Percentiles rank a stretch among this genome's conserved stretches.
These are phyloP conservation scores for Drosophila leontia DNA, from an alignment of 1,140 invertebrate genomes.

Conservation along the genomic window DNA sequence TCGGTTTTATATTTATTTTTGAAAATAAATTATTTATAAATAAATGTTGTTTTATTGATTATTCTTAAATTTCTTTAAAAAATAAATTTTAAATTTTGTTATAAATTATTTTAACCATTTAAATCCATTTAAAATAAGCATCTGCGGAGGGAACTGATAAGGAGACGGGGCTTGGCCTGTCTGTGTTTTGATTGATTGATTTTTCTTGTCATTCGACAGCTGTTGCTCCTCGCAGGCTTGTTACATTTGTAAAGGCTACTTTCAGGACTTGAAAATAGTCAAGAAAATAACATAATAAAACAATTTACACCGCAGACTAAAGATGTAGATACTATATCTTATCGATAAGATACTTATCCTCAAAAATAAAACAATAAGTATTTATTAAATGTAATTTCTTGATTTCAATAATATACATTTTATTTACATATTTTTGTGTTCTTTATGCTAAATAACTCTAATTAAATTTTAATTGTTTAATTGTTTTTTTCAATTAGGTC, in stretches of 20 bases:
- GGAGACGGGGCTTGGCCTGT: background rate
- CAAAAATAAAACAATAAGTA: background rate
- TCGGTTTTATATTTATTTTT: too few relatives aligned
- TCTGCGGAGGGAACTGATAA: background rate
- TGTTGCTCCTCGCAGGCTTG: conserved; percentile 4
- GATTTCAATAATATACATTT: background rate
- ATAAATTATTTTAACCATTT: background rate
- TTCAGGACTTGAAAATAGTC: background rate
- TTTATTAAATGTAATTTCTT: background rate
- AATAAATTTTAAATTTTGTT: background rate
- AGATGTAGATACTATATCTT: too few relatives aligned
- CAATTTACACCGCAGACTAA: too few relatives aligned
- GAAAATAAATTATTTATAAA: too few relatives aligned
- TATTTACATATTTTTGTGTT: background rate
- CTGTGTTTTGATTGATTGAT: conserved; percentile 18
- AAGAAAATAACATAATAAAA: too few relatives aligned
- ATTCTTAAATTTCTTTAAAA: too few relatives aligned
- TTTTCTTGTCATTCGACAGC: conserved; percentile 16
- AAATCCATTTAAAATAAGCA: background rate
- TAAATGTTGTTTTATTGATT: too few relatives aligned
- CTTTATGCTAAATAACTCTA: background rate
- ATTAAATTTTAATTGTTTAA: too few relatives aligned
- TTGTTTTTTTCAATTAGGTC: background rate
- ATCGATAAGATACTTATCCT: too few relatives aligned
- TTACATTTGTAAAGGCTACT: background rate